phyloP scores from a whole-genome alignment of 2,888 invertebrate species.

The Orthosia incerta region DNA sequence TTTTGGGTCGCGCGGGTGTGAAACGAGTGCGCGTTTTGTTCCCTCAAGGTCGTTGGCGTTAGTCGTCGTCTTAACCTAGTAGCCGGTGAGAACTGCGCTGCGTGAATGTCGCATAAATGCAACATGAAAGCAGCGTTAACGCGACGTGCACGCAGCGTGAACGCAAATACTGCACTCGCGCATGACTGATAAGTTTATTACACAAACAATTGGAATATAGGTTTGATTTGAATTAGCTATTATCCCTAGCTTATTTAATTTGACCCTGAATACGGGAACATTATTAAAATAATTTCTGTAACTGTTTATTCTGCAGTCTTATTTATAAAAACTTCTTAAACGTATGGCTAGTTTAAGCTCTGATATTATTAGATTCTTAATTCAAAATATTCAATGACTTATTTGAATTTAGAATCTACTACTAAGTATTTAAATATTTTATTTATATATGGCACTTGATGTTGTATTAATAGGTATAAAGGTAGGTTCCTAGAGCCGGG shows the following conservation, averaged over 20 bases:
- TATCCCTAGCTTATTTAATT: not conserved
- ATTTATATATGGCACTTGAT: not conserved
- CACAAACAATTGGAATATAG: not conserved
- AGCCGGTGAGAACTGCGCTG: not conserved
- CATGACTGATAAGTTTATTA: not conserved
- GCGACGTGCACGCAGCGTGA: not conserved
- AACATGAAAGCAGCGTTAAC: not conserved
- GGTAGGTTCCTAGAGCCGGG: not conserved
- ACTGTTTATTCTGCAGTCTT: not conserved
- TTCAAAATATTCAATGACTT: too few species aligned
- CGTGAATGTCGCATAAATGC: not conserved
- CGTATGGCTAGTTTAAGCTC: too few species aligned
- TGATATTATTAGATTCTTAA: too few species aligned
- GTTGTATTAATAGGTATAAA: not conserved
- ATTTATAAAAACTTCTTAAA: too few species aligned
- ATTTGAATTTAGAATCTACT: too few species aligned
- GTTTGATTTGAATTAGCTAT: not conserved
- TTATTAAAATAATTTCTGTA: not conserved
- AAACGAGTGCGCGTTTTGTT: too few species aligned
- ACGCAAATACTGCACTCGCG: not conserved
- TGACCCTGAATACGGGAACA: not conserved
- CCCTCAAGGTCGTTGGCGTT: too few species aligned
- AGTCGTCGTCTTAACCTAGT: too few species aligned
- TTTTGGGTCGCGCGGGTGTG: too few species aligned
- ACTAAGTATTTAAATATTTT: too few species aligned